A percentile compares a stretch with the other conserved stretches of the same genome.
phyloP scores from a whole-genome alignment of 2,797 vertebrate genomes.

The Melanotaenia maccullochi region DNA sequence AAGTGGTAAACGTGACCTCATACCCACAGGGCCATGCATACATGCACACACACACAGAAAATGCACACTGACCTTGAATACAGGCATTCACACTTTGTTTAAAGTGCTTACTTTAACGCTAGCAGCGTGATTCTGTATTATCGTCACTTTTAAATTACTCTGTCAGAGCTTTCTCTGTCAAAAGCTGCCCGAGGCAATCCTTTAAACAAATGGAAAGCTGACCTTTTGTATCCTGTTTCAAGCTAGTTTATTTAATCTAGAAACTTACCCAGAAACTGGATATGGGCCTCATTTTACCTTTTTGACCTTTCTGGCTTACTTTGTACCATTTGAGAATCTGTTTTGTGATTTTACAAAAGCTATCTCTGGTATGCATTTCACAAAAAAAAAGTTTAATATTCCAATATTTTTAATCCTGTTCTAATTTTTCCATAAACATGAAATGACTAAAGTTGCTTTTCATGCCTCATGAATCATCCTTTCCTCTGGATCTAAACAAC shows the following conservation, averaged over 20 bases:
- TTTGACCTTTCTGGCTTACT: not conserved
- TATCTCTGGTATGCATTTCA: not conserved
- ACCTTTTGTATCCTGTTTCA: slow-evolving; percentile 40
- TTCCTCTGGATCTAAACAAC: slow-evolving; percentile 57
- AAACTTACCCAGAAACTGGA: slow-evolving; percentile 19
- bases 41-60: slow-evolving; percentile 19
- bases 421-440: slow-evolving; percentile 2
- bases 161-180: slow-evolving; percentile 59
- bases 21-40: slow-evolving; percentile 34
- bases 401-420: not conserved
- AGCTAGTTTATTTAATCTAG: slow-evolving; percentile 57
- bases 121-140: slow-evolving; percentile 51
- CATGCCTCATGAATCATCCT: slow-evolving; percentile 37
- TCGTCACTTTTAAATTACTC: slow-evolving; percentile 65
- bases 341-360: not conserved
- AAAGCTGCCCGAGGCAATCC: slow-evolving; percentile 45
- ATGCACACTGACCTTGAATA: slow-evolving; percentile 61
- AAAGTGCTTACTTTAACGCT: slow-evolving; percentile 49
- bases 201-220: slow-evolving; percentile 61
- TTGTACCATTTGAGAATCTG: not conserved
- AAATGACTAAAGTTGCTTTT: slow-evolving; percentile 16
- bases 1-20: slow-evolving; percentile 55
- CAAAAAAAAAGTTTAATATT: not conserved
- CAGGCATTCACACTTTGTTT: slow-evolving; percentile 41
- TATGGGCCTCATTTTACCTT: slow-evolving; percentile 21